phyloP scores from a whole-genome alignment of 2,888 invertebrate species.

The Pachliopta kotzebuea region DNA sequence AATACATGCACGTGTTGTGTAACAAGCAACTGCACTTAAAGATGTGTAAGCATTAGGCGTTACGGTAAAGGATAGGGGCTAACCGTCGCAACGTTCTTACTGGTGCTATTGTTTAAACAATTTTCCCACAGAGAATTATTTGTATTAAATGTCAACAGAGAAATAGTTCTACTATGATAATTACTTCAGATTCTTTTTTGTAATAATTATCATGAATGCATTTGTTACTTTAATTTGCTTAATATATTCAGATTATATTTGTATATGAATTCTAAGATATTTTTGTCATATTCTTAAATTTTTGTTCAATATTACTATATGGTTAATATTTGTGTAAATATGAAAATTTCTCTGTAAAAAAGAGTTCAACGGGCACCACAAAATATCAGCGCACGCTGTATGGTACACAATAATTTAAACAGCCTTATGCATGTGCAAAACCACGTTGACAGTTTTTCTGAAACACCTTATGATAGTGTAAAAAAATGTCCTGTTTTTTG shows the following conservation, averaged over 20 bases:
- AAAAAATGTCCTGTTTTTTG: slow-evolving; percentile 56
- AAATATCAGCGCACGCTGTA: slow-evolving; percentile 24
- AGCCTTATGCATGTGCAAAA: slow-evolving; percentile 50
- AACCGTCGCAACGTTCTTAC: slow-evolving; percentile 49
- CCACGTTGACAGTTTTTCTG: slow-evolving; percentile 61
- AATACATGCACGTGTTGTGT: slow-evolving; percentile 52
- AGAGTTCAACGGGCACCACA: slow-evolving; percentile 64
- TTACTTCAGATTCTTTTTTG: no score
- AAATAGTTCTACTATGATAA: not conserved
- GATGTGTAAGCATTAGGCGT: slow-evolving; percentile 48
- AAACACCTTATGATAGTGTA: slow-evolving; percentile 59
- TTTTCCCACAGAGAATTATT: slow-evolving; percentile 15
- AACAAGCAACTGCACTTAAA: slow-evolving; percentile 67
- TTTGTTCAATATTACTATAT: no score
- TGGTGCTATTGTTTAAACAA: slow-evolving; percentile 22
- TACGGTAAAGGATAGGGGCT: slow-evolving; percentile 69
- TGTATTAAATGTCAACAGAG: not conserved
- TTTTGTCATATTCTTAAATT: no score
- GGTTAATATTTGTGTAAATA: not conserved
- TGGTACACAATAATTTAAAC: slow-evolving; percentile 25
- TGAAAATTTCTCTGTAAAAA: slow-evolving; percentile 45
- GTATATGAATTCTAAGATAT: no score
- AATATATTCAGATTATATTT: no score
- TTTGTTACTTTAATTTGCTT: no score
- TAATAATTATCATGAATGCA: no score